Percentiles rank a stretch among this genome's conserved stretches.
Evolutionary conservation across 2,797 vertebrate genomes (phyloP).

Genomic region (Taeniopygia guttata): DNA sequence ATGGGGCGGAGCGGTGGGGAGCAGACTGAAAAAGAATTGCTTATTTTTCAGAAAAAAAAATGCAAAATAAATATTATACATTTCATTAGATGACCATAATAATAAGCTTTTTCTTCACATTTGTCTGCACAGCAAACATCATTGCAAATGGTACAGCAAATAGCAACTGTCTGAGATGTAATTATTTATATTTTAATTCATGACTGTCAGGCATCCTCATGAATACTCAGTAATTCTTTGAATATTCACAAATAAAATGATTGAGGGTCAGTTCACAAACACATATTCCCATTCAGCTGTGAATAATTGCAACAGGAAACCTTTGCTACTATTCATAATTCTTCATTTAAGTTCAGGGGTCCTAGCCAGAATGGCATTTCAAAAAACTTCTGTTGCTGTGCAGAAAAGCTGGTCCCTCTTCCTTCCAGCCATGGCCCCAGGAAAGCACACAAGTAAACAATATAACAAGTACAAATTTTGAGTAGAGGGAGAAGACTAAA

Average conservation of each 20-base stretch:
- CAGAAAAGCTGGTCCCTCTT: background rate
- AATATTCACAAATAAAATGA: background rate
- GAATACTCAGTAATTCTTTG: background rate
- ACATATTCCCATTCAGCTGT: background rate
- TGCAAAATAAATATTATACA: background rate
- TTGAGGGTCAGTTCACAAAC: background rate
- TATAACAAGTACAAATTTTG: background rate
- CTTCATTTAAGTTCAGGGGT: background rate
- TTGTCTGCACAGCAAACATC: background rate
- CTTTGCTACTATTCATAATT: background rate
- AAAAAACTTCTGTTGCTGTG: background rate
- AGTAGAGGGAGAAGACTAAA: background rate
- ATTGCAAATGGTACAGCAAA: background rate
- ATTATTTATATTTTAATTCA: background rate
- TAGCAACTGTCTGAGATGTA: background rate
- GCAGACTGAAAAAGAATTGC: background rate
- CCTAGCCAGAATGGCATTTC: background rate
- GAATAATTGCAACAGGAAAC: background rate
- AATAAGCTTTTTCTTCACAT: background rate
- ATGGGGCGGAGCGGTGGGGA: rapidly evolving
- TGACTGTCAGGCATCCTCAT: background rate
- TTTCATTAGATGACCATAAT: background rate
- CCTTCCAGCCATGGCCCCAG: background rate
- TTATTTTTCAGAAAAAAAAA: background rate
- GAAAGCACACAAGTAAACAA: background rate